Evolutionary conservation across 2,888 invertebrate genomes (phyloP).

Genomic region (Deroplatys truncata): DNA sequence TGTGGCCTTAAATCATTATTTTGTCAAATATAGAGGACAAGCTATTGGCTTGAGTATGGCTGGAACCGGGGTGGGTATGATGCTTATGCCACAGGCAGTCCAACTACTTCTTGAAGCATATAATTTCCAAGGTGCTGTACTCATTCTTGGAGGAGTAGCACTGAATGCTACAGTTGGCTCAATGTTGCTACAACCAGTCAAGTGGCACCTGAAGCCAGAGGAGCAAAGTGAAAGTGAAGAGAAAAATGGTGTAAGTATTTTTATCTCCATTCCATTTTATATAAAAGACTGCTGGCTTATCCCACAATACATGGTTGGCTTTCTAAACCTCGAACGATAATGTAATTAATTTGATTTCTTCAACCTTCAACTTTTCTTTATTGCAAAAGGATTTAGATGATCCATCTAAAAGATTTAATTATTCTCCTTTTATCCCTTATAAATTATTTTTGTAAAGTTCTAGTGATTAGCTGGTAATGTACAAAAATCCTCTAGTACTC

Average conservation of each 20-base stretch:
- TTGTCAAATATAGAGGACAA: slow-evolving; percentile 70
- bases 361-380: too few species aligned
- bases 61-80: slow-evolving; percentile 73
- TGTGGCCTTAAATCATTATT: slow-evolving; percentile 74
- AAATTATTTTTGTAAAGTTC: too few species aligned
- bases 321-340: too few species aligned
- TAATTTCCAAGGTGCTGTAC: slow-evolving; percentile 64
- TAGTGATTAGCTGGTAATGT: too few species aligned
- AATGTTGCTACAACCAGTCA: slow-evolving; percentile 63
- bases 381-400: too few species aligned
- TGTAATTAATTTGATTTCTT: too few species aligned
- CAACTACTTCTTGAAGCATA: slow-evolving; percentile 58
- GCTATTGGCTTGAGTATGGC: slow-evolving; percentile 77
- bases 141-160: slow-evolving; percentile 62
- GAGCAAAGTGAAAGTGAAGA: neutral
- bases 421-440: too few species aligned
- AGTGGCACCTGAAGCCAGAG: slow-evolving; percentile 62
- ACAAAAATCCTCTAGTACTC: too few species aligned
- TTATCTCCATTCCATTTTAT: too few species aligned
- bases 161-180: slow-evolving; percentile 66
- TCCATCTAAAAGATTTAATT: too few species aligned
- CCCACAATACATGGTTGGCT: too few species aligned
- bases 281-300: too few species aligned
- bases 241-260: neutral
- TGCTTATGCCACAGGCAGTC: slow-evolving; percentile 72